Conservation (phyloP, 2,888 invertebrate genomes). For the Andrena fulva region DNA sequence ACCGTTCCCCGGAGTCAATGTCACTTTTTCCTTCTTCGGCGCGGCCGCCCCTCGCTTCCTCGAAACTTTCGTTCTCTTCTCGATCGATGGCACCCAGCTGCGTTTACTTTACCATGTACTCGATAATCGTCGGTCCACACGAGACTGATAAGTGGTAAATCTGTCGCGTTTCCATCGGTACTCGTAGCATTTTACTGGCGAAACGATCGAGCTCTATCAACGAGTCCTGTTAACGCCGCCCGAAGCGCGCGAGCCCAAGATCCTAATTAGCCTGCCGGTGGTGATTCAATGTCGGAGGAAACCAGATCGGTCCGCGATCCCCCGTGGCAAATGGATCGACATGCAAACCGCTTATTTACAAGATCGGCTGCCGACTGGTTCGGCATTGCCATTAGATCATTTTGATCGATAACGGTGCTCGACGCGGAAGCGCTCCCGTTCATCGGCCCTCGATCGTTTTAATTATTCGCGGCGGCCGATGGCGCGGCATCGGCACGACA, state of each 20-base stretch:
- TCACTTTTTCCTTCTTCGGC: constrained; percentile 44
- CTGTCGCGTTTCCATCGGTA: no score
- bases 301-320: not conserved
- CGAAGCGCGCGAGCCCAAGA: not conserved
- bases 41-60: constrained; percentile 31
- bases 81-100: constrained; percentile 45
- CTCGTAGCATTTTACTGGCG: no score
- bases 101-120: not conserved
- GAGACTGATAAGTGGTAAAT: no score
- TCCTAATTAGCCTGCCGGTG: constrained; percentile 23
- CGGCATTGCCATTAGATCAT: constrained; percentile 25
- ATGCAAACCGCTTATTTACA: constrained; percentile 1
- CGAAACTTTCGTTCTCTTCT: constrained; percentile 65
- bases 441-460: constrained; percentile 36
- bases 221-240: not conserved
- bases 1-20: constrained; percentile 39
- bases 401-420: constrained; percentile 77
- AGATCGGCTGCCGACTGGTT: constrained; percentile 16
- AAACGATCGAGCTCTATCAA: not conserved
- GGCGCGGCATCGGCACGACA: constrained; percentile 7
- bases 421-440: constrained; percentile 77
- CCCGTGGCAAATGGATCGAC: not conserved
- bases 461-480: constrained; percentile 44
- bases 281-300: not conserved
- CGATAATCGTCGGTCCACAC: not conserved